Evolutionary conservation across 2,888 invertebrate genomes (phyloP), one percentile per base, ranked within the genome.

Genomic region (Ophion ellenae): DNA sequence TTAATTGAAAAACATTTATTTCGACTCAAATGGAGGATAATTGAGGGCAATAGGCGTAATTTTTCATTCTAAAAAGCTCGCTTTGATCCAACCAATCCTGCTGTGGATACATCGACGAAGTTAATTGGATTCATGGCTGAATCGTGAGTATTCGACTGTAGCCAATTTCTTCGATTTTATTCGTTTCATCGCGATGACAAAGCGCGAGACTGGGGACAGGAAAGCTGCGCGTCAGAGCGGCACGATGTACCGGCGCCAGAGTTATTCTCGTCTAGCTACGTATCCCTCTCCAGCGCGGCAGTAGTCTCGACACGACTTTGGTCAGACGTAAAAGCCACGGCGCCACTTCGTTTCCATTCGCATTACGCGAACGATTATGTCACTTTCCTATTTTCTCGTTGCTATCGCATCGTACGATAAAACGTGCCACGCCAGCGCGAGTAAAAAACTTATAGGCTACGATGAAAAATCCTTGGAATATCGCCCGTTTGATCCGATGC

Each of bases 151-250:
- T 78, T 78, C 36, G 61, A 78, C 45, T 24, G 61, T 20, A 87
- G 83, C 84, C 84, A 87, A 86, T 87, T 82, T 85, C 86, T 83
- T 88, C 86, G 88, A 89, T 88, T 89, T 85, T 87, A 86, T 85
- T 81, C 59, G 81, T 79, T 57, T 63, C 47, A 47, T 61, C 20
- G 63, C 0, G 53, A 47, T 32, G n/a, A 32, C 47, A 47, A 63
- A 5, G 53, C 28, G 24, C 66, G 79, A 79, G 75, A 81, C 83
- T 87, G 57, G 4, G 79, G 81, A 61, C 82, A 63, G 71, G 85
- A 83, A 84, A 84, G 81, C 81, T 63, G 83, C 74, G 74, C 80
- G 28, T 64, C 63, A 78, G 47, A 67, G 24, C 47, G 24, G 14
- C 59, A n/a, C 28, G 14, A 57, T 9, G 77, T 20, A 40, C 69